These are phyloP conservation scores for Rotaria macrura DNA, from an alignment of 2,888 invertebrate genomes.

Conservation along the genomic window DNA sequence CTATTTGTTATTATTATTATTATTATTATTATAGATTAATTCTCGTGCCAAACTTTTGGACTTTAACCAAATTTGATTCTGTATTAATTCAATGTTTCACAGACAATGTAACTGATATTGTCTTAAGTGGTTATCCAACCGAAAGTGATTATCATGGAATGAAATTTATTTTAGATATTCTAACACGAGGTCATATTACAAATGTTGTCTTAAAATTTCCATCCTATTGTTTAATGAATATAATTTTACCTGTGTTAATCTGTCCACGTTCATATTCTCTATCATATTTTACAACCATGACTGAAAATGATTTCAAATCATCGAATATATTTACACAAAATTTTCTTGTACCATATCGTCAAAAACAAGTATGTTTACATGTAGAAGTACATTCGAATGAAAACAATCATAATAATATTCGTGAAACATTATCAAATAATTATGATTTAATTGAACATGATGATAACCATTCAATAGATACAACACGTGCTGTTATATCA, in stretches of 20 bases:
- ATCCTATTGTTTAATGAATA: conserved; percentile 19
- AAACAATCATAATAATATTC: no score
- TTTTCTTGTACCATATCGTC: neutral
- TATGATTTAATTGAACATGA: neutral
- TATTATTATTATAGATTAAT: no score
- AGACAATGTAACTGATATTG: neutral
- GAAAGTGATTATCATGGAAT: neutral
- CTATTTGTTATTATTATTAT: no score
- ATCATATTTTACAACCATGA: neutral
- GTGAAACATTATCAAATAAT: neutral
- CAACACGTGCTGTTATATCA: neutral
- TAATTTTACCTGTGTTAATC: neutral
- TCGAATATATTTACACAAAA: neutral
- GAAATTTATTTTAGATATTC: conserved; percentile 6
- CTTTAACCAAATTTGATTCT: neutral
- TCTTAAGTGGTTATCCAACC: neutral
- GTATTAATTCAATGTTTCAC: neutral
- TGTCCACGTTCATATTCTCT: neutral
- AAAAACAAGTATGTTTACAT: neutral
- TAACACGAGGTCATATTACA: neutral
- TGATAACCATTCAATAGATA: neutral
- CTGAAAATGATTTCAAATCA: neutral
- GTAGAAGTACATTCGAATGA: neutral
- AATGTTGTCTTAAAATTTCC: conserved; percentile 3
- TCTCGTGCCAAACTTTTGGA: neutral